Percentiles rank a stretch among this genome's conserved stretches.
Evolutionary conservation across 2,888 invertebrate genomes (phyloP).

Genomic region (Agonopterix heracliana): DNA sequence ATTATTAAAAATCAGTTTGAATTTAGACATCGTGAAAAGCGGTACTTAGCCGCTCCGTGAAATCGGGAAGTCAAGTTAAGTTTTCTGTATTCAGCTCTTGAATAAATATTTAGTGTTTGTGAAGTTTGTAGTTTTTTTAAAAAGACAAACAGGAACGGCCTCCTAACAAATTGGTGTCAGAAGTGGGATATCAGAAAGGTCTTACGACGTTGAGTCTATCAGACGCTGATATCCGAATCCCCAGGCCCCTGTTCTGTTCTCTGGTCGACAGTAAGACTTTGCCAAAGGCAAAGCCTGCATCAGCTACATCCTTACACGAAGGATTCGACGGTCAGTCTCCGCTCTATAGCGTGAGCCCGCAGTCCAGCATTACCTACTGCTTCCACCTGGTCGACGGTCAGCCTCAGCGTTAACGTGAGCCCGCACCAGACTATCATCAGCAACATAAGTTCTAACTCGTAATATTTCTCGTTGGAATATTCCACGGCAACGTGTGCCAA

Average conservation of each 20-base stretch:
- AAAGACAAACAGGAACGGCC: not conserved
- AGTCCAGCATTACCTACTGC: not conserved
- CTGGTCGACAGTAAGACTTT: not conserved
- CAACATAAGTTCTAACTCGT: not conserved
- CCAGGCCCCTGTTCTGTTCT: not conserved
- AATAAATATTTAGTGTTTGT: not conserved
- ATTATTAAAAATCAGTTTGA: no score
- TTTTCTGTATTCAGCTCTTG: not conserved
- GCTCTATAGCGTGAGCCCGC: not conserved
- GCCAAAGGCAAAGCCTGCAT: not conserved
- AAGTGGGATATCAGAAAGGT: constrained; percentile 1
- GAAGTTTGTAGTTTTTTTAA: not conserved
- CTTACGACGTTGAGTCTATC: not conserved
- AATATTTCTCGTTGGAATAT: not conserved
- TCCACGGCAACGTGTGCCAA: not conserved
- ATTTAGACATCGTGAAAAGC: no score
- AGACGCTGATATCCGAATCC: not conserved
- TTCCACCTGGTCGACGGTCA: not conserved
- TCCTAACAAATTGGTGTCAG: constrained; percentile 1
- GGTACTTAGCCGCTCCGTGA: no score
- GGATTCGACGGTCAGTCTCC: not conserved
- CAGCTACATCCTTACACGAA: not conserved
- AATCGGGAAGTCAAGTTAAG: not conserved
- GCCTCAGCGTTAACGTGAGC: not conserved
- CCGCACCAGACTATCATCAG: not conserved